Percentiles rank a stretch among this genome's conserved stretches.
Conservation (phyloP, 2,113 vertebrate species). For the Sylvia atricapilla region DNA sequence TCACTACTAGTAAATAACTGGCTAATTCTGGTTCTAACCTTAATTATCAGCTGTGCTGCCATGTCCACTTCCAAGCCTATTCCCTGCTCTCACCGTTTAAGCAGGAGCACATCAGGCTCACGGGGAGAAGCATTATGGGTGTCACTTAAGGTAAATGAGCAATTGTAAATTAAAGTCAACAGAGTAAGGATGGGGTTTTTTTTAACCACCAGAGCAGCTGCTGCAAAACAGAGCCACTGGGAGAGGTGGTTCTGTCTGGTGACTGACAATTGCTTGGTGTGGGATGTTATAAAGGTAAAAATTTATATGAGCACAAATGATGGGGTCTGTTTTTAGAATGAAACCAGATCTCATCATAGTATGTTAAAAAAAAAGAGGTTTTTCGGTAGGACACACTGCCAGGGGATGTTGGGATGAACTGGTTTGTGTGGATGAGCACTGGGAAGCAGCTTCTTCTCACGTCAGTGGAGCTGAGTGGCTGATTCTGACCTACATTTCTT, state of each 20-base stretch:
- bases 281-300: neutral
- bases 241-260: neutral
- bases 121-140: neutral
- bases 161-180: neutral
- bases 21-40: neutral
- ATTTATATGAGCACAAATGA: neutral
- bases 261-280: accelerated
- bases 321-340: neutral
- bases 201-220: neutral
- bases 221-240: neutral
- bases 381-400: neutral
- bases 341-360: neutral
- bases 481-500: neutral
- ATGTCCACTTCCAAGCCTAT: neutral
- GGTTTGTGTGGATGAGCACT: neutral
- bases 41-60: neutral
- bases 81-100: neutral
- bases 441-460: neutral
- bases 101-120: neutral
- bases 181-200: neutral
- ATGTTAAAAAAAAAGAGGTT: neutral
- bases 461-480: neutral
- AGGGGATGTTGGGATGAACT: neutral
- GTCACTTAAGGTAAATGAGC: slow-evolving; percentile 6
- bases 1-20: neutral